Percentiles rank a stretch among this genome's conserved stretches.
Conservation (phyloP, 1,140 invertebrate species). For the Brachionus rotundiformis region DNA sequence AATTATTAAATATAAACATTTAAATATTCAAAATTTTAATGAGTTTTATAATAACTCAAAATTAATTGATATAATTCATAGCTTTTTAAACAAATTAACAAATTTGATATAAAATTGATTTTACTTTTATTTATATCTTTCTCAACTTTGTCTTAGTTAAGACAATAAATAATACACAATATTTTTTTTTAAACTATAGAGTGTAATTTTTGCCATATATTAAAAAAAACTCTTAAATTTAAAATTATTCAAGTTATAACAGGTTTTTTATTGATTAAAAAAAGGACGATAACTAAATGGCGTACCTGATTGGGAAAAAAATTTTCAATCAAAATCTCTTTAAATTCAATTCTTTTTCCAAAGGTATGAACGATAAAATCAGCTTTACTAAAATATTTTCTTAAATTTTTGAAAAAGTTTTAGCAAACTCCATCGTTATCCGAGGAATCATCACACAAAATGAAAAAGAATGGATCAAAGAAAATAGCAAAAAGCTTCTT, state of each 20-base stretch:
- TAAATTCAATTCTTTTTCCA: not conserved
- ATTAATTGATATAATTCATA: no score
- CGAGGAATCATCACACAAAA: constrained; percentile 16
- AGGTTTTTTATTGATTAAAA: no score
- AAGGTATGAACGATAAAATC: not conserved
- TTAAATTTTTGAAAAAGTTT: not conserved
- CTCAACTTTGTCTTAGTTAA: not conserved
- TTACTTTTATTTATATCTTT: not conserved
- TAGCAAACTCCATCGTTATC: not conserved
- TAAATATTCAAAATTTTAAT: no score
- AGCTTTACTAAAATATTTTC: not conserved
- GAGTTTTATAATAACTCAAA: no score
- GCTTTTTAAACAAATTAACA: no score
- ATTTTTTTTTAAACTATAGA: not conserved
- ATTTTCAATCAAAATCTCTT: not conserved
- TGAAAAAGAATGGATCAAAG: constrained; percentile 40
- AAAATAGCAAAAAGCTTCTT: constrained; percentile 1
- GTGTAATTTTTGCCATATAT: no score
- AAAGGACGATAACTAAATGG: no score
- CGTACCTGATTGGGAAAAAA: not conserved
- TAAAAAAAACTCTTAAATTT: no score
- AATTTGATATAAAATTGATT: not conserved
- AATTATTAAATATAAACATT: no score
- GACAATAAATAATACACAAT: not conserved
- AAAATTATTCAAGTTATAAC: no score